These are phyloP conservation scores for Pygathrix nemaeus DNA, from an alignment of 2,113 vertebrate species.

Conservation along the genomic window DNA sequence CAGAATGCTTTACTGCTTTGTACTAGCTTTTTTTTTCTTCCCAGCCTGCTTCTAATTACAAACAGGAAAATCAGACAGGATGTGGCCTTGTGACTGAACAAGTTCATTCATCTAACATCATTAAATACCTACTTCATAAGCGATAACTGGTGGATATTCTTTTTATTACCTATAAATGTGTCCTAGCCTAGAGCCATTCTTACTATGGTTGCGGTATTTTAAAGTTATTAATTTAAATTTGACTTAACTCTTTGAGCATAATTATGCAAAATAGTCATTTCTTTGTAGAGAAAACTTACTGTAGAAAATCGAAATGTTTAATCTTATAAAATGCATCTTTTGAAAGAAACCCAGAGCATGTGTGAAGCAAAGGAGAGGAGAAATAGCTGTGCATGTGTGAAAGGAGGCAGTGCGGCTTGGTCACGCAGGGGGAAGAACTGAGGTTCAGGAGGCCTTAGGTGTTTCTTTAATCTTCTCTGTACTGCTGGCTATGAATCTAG, in stretches of 20 bases:
- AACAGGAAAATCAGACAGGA: neutral
- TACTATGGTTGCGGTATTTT: neutral
- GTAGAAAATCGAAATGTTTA: neutral
- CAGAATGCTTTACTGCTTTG: neutral
- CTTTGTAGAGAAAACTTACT: neutral
- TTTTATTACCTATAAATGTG: slow-evolving; percentile 3
- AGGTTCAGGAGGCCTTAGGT: neutral
- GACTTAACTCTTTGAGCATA: slow-evolving; percentile 4
- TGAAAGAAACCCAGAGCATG: neutral
- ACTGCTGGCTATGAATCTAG: neutral
- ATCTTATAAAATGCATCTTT: neutral
- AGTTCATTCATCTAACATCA: neutral
- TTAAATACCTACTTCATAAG: neutral
- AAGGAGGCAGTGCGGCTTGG: neutral
- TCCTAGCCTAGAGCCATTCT: neutral
- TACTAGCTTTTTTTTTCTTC: neutral
- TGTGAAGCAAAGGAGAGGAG: slow-evolving; percentile 25
- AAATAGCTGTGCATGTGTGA: neutral
- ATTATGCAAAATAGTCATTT: slow-evolving; percentile 19
- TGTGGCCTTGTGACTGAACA: neutral
- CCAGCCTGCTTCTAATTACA: neutral
- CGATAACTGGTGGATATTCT: neutral
- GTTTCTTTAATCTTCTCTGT: neutral
- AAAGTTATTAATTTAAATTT: slow-evolving; percentile 27
- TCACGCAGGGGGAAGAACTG: neutral